Conservation (phyloP, 1,140 invertebrate species). For the Brachystomella parvula region DNA sequence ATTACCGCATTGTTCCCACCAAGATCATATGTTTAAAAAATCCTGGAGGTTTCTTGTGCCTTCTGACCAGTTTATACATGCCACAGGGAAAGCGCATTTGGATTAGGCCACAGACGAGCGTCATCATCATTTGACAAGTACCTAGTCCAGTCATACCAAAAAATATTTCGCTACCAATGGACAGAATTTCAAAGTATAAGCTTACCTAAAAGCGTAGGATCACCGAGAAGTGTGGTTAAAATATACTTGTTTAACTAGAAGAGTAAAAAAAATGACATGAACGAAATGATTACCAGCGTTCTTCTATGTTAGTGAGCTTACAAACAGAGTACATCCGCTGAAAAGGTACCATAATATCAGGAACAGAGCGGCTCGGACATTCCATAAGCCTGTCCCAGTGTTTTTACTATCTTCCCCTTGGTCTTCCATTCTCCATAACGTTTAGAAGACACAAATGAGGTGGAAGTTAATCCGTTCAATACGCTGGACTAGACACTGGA, state of each 20-base stretch:
- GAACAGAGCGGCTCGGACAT: constrained; percentile 58
- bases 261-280: too few relatives aligned
- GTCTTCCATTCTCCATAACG: constrained; percentile 8
- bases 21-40: constrained; percentile 69
- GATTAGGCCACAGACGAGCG: constrained; percentile 63
- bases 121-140: constrained; percentile 69
- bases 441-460: too few relatives aligned
- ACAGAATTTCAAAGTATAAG: background rate
- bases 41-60: constrained; percentile 57
- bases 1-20: constrained; percentile 63
- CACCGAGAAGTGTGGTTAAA: constrained; percentile 64
- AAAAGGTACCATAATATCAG: constrained; percentile 69
- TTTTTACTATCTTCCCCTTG: constrained; percentile 3
- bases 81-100: constrained; percentile 69
- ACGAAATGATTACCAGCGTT: too few relatives aligned
- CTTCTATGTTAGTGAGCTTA: too few relatives aligned
- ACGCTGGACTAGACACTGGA: too few relatives aligned
- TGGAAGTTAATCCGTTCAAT: too few relatives aligned
- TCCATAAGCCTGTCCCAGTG: constrained; percentile 48
- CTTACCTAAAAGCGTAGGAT: constrained; percentile 66
- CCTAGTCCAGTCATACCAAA: constrained; percentile 44
- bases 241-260: constrained; percentile 84
- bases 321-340: constrained; percentile 67
- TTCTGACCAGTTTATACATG: constrained; percentile 55
- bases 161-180: background rate